Evolutionary conservation across 2,113 vertebrate species (phyloP), one percentile per base, ranked within the genome.

Genomic region (Glareola pratincola): DNA sequence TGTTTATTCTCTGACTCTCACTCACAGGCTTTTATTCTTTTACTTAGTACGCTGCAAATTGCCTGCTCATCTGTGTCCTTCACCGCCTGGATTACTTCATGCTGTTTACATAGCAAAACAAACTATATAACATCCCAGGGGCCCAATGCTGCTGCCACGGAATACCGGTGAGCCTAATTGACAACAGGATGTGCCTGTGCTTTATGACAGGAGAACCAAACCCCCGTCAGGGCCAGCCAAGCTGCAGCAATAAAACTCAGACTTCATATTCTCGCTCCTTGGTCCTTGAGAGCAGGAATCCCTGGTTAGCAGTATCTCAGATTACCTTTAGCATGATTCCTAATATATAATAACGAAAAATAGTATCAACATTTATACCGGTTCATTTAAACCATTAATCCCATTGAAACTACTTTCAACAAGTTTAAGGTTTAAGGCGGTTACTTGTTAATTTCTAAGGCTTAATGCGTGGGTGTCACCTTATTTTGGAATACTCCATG

Each of bases 31-130:
- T 94, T 87, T 75, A 87, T 92, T 92, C 57, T 81, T 87, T 82
- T 82, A n/a, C 74, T 88, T 73, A 59, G 84, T 48, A 4, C 18
- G 74, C 74, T 94, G 66, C 91, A 95, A 62, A 91, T 73, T 85
- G 89, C 66, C 86, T 95, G 84, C 78, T 96, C 95, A 87, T 96
- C 86, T 57, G 77, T 92, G 86, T 90, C 77, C 71, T 73, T 78
- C 80, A 3, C 84, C 95, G 89, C 54, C 89, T 85, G 80, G 66
- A 85, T 95, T 89, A 34, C 88, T 94, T 91, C 89, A 82, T 73
- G 87, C 62, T 97, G 96, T 97, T 96, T 97, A 96, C 95, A 79
- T 26, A 94, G 86, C 91, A 95, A 94, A 95, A 85, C 92, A 97
- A 95, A 95, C 86, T 75, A 21, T 94, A 56, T 50, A 87, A n/a